These are phyloP conservation scores for Lutjanus campechanus DNA, from an alignment of 2,797 vertebrate species.

Conservation along the genomic window DNA sequence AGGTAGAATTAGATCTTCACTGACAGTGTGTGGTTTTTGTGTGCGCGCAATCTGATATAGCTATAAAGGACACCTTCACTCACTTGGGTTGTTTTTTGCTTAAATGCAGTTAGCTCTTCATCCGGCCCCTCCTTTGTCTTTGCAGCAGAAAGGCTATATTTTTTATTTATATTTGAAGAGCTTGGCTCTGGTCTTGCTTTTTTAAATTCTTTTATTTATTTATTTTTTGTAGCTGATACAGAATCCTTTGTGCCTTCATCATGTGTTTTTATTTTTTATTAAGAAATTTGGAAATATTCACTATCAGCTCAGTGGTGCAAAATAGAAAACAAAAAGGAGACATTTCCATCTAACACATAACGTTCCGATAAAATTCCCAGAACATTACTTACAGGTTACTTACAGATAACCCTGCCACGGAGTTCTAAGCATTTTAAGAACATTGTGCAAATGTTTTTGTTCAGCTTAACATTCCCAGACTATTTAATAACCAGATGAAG, in stretches of 20 bases:
- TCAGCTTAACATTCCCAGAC: no score
- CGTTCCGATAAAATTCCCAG: no score
- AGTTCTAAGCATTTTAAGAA: no score
- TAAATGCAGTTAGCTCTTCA: conserved; percentile 18
- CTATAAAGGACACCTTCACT: conserved; percentile 46
- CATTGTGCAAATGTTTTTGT: no score
- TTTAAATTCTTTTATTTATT: background rate
- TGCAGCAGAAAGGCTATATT: conserved; percentile 1
- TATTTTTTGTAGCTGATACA: background rate
- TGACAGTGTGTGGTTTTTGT: conserved; percentile 35
- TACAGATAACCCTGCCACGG: no score
- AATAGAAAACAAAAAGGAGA: background rate
- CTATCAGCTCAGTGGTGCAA: background rate
- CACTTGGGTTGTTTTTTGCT: conserved; percentile 5
- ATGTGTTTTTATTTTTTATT: conserved; percentile 13
- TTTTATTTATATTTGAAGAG: conserved; percentile 20
- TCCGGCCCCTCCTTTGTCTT: conserved; percentile 11
- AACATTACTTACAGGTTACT: no score
- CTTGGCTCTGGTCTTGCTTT: background rate
- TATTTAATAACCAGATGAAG: no score
- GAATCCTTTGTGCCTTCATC: conserved; percentile 20
- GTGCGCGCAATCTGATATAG: conserved; percentile 45
- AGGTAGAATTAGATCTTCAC: conserved; percentile 61
- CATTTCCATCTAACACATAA: no score
- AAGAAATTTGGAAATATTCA: conserved; percentile 6